These are phyloP conservation scores for Oreotrochilus melanogaster DNA, from an alignment of 2,113 vertebrate species.

Conservation along the genomic window DNA sequence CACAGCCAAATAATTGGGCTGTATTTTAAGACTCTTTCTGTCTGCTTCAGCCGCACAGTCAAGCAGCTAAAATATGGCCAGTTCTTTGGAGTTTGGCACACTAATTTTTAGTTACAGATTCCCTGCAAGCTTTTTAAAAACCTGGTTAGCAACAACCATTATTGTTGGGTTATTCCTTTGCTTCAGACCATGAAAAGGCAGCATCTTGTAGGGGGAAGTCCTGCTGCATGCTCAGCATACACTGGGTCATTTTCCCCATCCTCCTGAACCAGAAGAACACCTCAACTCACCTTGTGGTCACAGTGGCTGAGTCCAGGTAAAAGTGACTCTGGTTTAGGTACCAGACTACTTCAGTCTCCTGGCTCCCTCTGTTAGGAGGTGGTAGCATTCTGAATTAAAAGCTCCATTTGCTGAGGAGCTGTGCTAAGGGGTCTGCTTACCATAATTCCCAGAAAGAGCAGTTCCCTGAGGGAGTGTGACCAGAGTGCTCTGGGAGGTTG, in stretches of 20 bases:
- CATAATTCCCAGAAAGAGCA: neutral
- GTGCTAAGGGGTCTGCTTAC: neutral
- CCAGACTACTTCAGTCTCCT: neutral
- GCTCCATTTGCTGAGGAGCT: fast-evolving
- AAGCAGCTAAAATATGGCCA: slow-evolving; percentile 48
- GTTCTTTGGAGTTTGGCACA: slow-evolving; percentile 35
- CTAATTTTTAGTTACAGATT: slow-evolving; percentile 61
- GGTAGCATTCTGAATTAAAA: neutral
- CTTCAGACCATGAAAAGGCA: slow-evolving; percentile 10
- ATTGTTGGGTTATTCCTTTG: neutral
- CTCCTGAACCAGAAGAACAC: neutral
- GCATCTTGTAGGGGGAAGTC: neutral
- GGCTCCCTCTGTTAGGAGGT: neutral
- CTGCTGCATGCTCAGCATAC: neutral
- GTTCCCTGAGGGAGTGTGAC: too few species aligned
- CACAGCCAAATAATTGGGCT: slow-evolving; percentile 63
- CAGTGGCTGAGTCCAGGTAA: neutral
- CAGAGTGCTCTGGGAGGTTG: neutral
- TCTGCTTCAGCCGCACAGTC: slow-evolving; percentile 36
- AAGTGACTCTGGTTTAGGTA: too few species aligned
- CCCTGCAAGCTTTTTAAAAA: slow-evolving; percentile 60
- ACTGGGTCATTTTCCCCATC: neutral
- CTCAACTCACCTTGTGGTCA: neutral
- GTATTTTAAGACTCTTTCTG: slow-evolving; percentile 42
- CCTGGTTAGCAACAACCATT: slow-evolving; percentile 62